Evolutionary conservation across 2,888 invertebrate species (phyloP).

Genomic region (Lumbricus terrestris): DNA sequence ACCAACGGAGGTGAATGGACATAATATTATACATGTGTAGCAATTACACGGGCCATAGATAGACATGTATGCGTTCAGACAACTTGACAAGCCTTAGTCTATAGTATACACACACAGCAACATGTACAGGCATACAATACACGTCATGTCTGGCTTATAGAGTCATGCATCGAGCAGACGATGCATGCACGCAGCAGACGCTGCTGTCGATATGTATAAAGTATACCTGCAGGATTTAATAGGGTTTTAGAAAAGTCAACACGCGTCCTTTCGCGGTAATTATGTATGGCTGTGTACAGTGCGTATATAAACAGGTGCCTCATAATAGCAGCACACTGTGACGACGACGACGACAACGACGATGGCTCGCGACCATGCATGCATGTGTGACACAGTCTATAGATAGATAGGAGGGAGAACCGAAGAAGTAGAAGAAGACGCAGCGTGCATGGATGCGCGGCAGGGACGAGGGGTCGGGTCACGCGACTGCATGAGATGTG

Average conservation of each 20-base stretch:
- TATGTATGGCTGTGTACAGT: background rate
- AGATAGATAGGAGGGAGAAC: background rate
- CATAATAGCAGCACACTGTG: background rate
- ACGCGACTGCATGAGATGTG: background rate
- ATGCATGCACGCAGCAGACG: too few species aligned
- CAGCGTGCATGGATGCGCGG: background rate
- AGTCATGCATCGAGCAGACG: too few species aligned
- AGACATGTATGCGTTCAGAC: too few species aligned
- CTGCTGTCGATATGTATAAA: too few species aligned
- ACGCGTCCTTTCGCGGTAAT: background rate
- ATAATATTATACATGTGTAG: too few species aligned
- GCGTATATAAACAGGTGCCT: background rate
- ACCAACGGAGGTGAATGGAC: too few species aligned
- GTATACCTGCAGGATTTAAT: background rate
- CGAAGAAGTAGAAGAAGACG: background rate
- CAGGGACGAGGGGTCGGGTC: too few species aligned
- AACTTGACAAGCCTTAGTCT: background rate
- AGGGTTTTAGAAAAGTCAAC: background rate
- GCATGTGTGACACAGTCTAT: background rate
- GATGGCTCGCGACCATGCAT: background rate
- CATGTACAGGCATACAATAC: too few species aligned
- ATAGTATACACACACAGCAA: background rate
- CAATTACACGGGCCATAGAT: too few species aligned
- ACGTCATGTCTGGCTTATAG: background rate
- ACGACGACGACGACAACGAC: background rate